Conservation (phyloP, 92 coral and sea anemone genomes). For the Umimayanthus kanabou region DNA sequence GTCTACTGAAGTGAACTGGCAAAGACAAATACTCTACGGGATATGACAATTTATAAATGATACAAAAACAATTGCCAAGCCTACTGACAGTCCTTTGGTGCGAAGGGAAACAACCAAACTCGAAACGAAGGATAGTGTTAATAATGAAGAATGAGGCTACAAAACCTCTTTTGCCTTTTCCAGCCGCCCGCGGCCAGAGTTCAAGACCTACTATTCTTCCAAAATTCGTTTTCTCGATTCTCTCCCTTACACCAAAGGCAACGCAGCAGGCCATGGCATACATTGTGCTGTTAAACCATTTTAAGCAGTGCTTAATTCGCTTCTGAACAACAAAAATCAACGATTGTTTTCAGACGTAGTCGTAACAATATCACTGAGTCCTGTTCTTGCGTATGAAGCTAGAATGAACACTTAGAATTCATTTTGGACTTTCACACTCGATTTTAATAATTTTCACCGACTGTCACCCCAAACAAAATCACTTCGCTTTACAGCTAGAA, state of each 20-base stretch:
- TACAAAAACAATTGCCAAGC: neutral
- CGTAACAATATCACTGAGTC: neutral
- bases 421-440: neutral
- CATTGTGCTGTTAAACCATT: neutral
- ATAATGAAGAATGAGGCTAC: neutral
- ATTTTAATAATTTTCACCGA: neutral
- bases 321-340: neutral
- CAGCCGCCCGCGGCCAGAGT: slow-evolving; percentile 21
- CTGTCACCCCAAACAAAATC: too few species aligned
- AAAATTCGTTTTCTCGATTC: neutral
- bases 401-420: neutral
- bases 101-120: too few species aligned
- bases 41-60: neutral
- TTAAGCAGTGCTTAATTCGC: neutral
- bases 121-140: neutral
- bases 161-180: neutral
- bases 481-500: neutral
- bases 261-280: neutral
- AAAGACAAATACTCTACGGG: neutral
- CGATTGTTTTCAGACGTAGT: too few species aligned
- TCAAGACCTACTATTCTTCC: neutral
- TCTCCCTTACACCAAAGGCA: neutral
- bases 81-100: neutral
- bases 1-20: neutral
- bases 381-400: neutral